phyloP scores from a whole-genome alignment of 1,140 invertebrate genomes.

The Euwallacea fornicatus region DNA sequence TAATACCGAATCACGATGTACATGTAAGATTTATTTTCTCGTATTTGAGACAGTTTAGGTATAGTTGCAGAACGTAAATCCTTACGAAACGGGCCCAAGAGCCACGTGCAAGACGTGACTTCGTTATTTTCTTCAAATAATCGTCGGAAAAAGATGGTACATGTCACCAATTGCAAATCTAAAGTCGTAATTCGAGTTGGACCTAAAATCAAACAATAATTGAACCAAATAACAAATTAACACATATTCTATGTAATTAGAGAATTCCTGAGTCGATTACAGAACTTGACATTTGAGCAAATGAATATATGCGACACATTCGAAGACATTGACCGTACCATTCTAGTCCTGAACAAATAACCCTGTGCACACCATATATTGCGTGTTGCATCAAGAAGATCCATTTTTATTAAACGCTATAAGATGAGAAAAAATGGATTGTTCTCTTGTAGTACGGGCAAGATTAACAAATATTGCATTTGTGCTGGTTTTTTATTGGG shows the following conservation, averaged over 20 bases:
- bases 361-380: conserved; percentile 33
- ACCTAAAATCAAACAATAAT: background rate
- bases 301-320: conserved; percentile 35
- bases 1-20: conserved; percentile 25
- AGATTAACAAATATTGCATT: no score
- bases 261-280: conserved; percentile 24
- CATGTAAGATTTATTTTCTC: conserved; percentile 31
- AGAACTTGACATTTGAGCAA: conserved; percentile 27
- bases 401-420: conserved; percentile 32
- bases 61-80: conserved; percentile 23
- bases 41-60: conserved; percentile 31
- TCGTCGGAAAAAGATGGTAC: background rate
- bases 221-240: conserved; percentile 27
- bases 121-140: conserved; percentile 10
- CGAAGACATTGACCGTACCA: conserved; percentile 39
- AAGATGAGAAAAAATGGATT: conserved; percentile 9
- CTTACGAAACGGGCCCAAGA: conserved; percentile 11
- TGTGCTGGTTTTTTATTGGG: no score
- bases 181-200: background rate
- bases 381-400: conserved; percentile 34
- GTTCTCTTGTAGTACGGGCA: background rate
- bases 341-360: conserved; percentile 20
- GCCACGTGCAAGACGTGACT: conserved; percentile 27
- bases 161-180: conserved; percentile 7
- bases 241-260: conserved; percentile 35